Evolutionary conservation across 2,888 invertebrate species (phyloP).

Genomic region (Synanthedon tipuliformis): DNA sequence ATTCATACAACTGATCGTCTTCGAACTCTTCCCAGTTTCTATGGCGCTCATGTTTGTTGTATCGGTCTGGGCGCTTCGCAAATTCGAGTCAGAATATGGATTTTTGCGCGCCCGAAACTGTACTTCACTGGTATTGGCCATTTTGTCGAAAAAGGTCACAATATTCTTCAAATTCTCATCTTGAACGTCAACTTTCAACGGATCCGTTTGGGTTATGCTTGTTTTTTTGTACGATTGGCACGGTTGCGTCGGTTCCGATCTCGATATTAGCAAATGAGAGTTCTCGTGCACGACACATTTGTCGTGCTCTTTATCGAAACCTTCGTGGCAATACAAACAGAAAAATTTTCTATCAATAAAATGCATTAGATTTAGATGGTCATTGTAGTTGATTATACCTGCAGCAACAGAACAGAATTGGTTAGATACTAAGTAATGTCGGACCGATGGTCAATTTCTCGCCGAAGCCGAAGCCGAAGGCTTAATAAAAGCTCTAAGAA

Average conservation of each 20-base stretch:
- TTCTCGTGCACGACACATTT: conserved; percentile 44
- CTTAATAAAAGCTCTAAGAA: too few species aligned
- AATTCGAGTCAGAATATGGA: conserved; percentile 26
- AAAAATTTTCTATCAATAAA: conserved; percentile 36
- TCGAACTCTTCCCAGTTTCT: conserved; percentile 22
- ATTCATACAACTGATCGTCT: conserved; percentile 26
- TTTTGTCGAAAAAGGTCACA: conserved; percentile 55
- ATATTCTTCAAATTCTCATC: conserved; percentile 56
- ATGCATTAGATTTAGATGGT: conserved; percentile 52
- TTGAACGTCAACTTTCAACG: conserved; percentile 19
- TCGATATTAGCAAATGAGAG: conserved; percentile 47
- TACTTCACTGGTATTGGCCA: conserved; percentile 32
- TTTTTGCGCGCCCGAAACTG: conserved; percentile 31
- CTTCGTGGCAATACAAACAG: conserved; percentile 58
- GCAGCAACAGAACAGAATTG: background rate
- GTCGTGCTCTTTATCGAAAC: conserved; percentile 37
- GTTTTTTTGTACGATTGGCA: conserved; percentile 20
- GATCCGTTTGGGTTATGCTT: conserved; percentile 36
- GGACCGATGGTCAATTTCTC: too few species aligned
- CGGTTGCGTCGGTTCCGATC: conserved; percentile 13
- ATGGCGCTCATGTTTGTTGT: conserved; percentile 2
- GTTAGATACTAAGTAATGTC: too few species aligned
- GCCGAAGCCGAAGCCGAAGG: too few species aligned
- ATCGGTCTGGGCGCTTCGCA: conserved; percentile 14
- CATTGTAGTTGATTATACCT: conserved; percentile 63